These are phyloP conservation scores for Ammodytes dubius DNA, from an alignment of 2,113 vertebrate genomes.

Conservation along the genomic window DNA sequence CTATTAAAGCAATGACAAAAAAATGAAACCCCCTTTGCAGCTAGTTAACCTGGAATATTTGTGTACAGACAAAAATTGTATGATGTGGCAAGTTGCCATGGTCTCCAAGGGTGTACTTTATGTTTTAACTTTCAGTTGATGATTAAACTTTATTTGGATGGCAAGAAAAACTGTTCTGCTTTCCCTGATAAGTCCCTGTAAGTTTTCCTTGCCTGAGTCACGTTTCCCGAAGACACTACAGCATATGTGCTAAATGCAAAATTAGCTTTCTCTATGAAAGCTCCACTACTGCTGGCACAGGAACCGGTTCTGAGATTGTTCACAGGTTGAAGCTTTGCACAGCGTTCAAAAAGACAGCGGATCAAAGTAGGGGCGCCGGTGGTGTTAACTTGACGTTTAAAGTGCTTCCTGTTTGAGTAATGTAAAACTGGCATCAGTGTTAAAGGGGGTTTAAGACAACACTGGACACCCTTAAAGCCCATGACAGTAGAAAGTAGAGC, in stretches of 20 bases:
- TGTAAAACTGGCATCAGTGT: neutral
- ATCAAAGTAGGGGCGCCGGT: constrained; percentile 11
- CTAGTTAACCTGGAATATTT: too few species aligned
- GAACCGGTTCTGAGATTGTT: constrained; percentile 57
- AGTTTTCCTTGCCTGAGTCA: neutral
- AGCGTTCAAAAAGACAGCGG: constrained; percentile 18
- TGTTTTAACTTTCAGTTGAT: neutral
- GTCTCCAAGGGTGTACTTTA: neutral
- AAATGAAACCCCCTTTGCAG: neutral
- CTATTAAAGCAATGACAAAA: neutral
- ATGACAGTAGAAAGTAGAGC: neutral
- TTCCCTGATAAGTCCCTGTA: neutral
- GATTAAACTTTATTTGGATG: too few species aligned
- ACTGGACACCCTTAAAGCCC: neutral
- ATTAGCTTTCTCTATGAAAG: constrained; percentile 46
- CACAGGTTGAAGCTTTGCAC: constrained; percentile 29
- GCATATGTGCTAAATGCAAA: neutral
- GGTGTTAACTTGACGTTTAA: constrained; percentile 27
- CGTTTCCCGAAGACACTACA: neutral
- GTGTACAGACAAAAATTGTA: neutral
- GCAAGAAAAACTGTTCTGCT: neutral
- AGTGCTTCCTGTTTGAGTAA: constrained; percentile 38
- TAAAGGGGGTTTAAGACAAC: neutral
- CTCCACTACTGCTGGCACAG: constrained; percentile 44
- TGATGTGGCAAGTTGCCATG: neutral